Conservation (phyloP, 2,797 vertebrate genomes). For the Gila robusta region DNA sequence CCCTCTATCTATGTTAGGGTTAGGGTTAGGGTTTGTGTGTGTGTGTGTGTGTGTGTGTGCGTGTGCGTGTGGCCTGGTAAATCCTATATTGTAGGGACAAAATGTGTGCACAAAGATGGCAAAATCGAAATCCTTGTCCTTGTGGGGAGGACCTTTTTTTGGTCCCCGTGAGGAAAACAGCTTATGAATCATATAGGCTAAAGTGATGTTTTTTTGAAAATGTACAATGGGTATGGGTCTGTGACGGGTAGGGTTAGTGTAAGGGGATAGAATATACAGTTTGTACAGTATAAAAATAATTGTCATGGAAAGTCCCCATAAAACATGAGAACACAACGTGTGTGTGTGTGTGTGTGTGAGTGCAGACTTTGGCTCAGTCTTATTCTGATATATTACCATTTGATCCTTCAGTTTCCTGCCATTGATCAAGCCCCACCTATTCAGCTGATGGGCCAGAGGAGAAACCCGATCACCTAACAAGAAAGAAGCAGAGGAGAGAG, state of each 20-base stretch:
- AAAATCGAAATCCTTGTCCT: too few relatives aligned
- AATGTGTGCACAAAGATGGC: too few relatives aligned
- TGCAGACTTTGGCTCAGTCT: constrained; percentile 82
- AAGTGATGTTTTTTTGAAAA: too few relatives aligned
- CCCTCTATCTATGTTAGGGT: constrained; percentile 39
- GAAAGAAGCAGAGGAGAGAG: constrained; percentile 70
- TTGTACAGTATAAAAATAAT: too few relatives aligned
- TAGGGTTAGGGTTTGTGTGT: constrained; percentile 7
- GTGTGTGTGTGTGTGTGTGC: constrained; percentile 36
- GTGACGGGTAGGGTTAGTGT: too few relatives aligned
- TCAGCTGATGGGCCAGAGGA: constrained; percentile 92
- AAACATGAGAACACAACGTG: not conserved
- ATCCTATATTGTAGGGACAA: too few relatives aligned
- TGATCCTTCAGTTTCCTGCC: constrained; percentile 95
- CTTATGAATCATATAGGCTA: too few relatives aligned
- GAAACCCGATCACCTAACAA: constrained; percentile 88
- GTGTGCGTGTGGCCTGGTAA: constrained; percentile 14
- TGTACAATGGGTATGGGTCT: too few relatives aligned
- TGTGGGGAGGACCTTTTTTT: too few relatives aligned
- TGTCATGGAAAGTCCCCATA: too few relatives aligned
- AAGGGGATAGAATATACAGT: too few relatives aligned
- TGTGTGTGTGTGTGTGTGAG: constrained; percentile 47
- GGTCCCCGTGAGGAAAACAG: too few relatives aligned
- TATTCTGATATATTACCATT: constrained; percentile 96
- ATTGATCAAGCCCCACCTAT: constrained; percentile 92